These are phyloP conservation scores for Sebastes kiyomatsui DNA, from an alignment of 2,797 vertebrate species.

Conservation along the genomic window DNA sequence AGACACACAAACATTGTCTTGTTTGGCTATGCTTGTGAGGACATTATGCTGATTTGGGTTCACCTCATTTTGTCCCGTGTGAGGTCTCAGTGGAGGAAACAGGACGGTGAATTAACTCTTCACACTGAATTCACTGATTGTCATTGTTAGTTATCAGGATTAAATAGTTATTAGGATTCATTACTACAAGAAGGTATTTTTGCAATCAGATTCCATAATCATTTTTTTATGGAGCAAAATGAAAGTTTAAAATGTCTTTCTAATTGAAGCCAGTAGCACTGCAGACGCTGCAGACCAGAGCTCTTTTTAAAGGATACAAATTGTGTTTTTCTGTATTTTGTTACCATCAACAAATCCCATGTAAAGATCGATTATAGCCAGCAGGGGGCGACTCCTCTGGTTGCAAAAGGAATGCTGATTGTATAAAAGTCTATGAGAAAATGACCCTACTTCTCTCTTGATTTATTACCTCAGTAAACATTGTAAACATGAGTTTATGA, in stretches of 20 bases:
- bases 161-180: not conserved
- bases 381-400: too few relatives aligned
- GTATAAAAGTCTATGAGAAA: too few relatives aligned
- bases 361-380: not conserved
- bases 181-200: not conserved
- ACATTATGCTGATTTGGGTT: not conserved
- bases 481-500: too few relatives aligned
- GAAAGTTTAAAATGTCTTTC: not conserved
- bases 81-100: not conserved
- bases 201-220: not conserved
- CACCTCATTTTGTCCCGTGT: not conserved
- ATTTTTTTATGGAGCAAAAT: not conserved
- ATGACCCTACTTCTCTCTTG: rapidly evolving
- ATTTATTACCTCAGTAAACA: too few relatives aligned
- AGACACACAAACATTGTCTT: not conserved
- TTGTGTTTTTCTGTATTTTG: not conserved
- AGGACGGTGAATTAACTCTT: not conserved
- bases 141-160: not conserved
- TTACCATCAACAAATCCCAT: not conserved
- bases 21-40: not conserved
- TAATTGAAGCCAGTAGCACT: not conserved
- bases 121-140: too few relatives aligned
- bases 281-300: not conserved
- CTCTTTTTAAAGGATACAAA: not conserved
- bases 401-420: not conserved